Evolutionary conservation across 2,888 invertebrate genomes (phyloP).

Genomic region (Perithous albicinctus): DNA sequence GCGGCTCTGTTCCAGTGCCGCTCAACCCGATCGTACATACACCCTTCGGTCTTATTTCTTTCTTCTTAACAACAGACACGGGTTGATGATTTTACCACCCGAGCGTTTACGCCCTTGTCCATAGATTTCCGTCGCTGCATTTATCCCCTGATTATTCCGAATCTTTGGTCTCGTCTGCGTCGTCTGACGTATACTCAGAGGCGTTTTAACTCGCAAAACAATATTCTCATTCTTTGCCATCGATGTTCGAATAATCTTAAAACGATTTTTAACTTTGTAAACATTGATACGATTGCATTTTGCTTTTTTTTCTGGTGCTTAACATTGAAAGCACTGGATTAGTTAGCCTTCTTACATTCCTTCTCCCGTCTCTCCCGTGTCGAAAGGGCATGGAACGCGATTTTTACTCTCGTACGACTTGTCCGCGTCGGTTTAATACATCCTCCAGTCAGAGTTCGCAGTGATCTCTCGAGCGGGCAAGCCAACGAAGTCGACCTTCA

Average conservation of each 20-base stretch:
- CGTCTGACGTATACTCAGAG: background rate
- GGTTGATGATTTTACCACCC: background rate
- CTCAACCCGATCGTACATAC: conserved; percentile 73
- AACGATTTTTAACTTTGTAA: conserved; percentile 1
- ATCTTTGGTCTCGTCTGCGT: conserved; percentile 34
- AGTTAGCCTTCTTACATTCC: background rate
- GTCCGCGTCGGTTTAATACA: conserved; percentile 20
- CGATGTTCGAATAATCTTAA: background rate
- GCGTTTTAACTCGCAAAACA: background rate
- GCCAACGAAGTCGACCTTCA: conserved; percentile 54
- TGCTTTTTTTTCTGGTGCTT: background rate
- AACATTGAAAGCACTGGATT: background rate
- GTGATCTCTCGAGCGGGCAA: conserved; percentile 11
- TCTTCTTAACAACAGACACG: background rate
- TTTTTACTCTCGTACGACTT: background rate
- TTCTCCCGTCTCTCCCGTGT: background rate
- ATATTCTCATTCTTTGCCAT: background rate
- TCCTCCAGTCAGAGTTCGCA: conserved; percentile 19
- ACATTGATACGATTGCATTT: background rate
- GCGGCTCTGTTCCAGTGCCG: conserved; percentile 75
- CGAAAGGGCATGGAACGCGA: too few species aligned
- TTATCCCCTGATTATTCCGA: conserved; percentile 55
- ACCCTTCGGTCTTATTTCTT: too few species aligned
- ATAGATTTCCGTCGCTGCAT: conserved; percentile 48
- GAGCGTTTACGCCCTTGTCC: background rate